phyloP scores from a whole-genome alignment of 2,113 vertebrate genomes.

The Accipiter virgatus region DNA sequence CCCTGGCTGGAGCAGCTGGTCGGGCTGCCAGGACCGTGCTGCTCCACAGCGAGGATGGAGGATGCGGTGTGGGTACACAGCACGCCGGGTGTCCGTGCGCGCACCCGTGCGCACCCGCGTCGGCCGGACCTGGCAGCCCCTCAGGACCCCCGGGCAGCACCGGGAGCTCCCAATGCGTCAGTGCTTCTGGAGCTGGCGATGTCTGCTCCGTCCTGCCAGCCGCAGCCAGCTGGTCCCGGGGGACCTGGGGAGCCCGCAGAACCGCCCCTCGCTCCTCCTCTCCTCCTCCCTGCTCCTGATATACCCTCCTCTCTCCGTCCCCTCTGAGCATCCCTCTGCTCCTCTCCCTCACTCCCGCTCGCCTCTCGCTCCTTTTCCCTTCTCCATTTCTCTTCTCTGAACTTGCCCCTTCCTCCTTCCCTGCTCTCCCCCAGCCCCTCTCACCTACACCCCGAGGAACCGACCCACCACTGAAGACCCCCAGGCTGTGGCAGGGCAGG shows the following conservation, averaged over 20 bases:
- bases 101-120: fast-evolving
- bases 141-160: fast-evolving
- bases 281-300: conserved; percentile 11
- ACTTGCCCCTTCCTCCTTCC: not conserved
- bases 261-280: conserved; percentile 33
- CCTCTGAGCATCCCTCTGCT: not conserved
- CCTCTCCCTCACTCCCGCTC: not conserved
- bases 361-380: not conserved
- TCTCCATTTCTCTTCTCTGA: not conserved
- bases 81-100: fast-evolving
- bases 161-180: not conserved
- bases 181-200: not conserved
- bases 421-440: not conserved
- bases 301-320: not conserved
- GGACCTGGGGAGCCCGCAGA: not conserved
- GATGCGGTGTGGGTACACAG: not conserved
- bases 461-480: not conserved
- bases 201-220: conserved; percentile 50
- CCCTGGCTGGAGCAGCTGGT: conserved; percentile 22
- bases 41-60: not conserved
- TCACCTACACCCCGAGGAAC: not conserved
- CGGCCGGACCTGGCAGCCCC: fast-evolving
- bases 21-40: not conserved
- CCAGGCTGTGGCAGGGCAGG: not conserved
- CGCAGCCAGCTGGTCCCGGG: not conserved